Evolutionary conservation across 2,113 vertebrate species (phyloP).

Genomic region (Lonchura striata): DNA sequence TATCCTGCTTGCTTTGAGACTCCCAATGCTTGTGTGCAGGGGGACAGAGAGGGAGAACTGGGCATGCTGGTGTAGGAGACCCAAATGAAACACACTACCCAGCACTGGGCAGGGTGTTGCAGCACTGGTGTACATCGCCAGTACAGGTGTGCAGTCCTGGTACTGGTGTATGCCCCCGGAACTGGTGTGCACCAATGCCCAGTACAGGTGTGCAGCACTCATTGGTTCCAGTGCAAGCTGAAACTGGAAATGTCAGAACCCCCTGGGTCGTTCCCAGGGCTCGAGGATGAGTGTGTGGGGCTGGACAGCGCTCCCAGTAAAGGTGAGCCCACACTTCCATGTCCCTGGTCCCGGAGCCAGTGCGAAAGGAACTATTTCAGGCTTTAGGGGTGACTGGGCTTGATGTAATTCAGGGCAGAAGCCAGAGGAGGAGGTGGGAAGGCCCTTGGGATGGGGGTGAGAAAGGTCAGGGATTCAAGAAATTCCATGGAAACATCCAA

Average conservation of each 20-base stretch:
- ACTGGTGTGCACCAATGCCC: not conserved
- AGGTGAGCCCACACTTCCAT: fast-evolving
- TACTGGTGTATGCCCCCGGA: not conserved
- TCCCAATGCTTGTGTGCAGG: not conserved
- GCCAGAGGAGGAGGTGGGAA: not conserved
- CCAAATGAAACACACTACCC: not conserved
- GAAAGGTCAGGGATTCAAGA: conserved; percentile 33
- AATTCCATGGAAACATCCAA: not conserved
- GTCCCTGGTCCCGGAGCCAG: fast-evolving
- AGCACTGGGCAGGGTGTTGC: fast-evolving
- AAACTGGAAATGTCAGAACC: not conserved
- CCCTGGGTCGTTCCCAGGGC: fast-evolving
- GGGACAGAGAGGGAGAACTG: not conserved
- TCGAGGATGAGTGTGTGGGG: fast-evolving
- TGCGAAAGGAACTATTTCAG: not conserved
- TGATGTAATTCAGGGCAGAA: conserved; percentile 13
- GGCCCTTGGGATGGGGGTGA: not conserved
- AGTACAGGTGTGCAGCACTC: too few relatives aligned
- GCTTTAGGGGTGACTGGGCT: not conserved
- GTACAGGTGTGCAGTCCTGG: not conserved
- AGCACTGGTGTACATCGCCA: fast-evolving
- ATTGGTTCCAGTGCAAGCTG: not conserved
- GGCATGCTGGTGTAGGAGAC: fast-evolving
- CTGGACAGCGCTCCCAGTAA: fast-evolving
- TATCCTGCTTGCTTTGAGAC: not conserved